These are phyloP conservation scores for Oncorhynchus gorbuscha DNA, from an alignment of 2,113 vertebrate species.

Conservation along the genomic window DNA sequence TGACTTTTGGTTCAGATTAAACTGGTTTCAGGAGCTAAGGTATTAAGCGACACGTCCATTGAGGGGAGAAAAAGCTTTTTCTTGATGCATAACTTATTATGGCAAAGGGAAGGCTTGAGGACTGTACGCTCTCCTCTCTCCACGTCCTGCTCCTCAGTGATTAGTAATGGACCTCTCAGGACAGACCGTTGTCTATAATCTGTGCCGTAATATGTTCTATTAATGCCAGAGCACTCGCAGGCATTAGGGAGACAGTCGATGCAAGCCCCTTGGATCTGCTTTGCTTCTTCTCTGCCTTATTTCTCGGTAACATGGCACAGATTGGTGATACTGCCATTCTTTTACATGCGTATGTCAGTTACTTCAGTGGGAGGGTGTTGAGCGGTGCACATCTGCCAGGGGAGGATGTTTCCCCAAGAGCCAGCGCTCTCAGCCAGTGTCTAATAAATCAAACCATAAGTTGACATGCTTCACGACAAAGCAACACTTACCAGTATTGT, in stretches of 20 bases:
- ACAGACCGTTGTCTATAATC: conserved; percentile 61
- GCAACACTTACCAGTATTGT: conserved; percentile 4
- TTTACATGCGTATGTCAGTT: conserved; percentile 70
- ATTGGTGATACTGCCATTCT: conserved; percentile 65
- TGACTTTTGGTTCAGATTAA: conserved; percentile 76
- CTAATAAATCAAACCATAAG: conserved; percentile 54
- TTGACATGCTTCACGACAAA: conserved; percentile 50
- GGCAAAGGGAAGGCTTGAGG: conserved; percentile 56
- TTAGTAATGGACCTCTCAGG: conserved; percentile 44
- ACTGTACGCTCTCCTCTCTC: conserved; percentile 42
- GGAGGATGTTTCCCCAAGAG: conserved; percentile 60
- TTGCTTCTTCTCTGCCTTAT: conserved; percentile 68
- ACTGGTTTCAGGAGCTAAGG: conserved; percentile 69
- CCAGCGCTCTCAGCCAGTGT: conserved; percentile 36
- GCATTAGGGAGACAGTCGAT: conserved; percentile 65
- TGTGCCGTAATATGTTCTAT: conserved; percentile 72
- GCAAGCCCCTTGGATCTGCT: conserved; percentile 67
- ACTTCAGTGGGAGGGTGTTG: conserved; percentile 63
- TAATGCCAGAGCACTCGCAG: conserved; percentile 69
- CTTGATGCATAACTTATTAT: conserved; percentile 65
- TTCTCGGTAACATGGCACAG: conserved; percentile 61
- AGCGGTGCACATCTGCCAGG: conserved; percentile 63
- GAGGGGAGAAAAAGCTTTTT: conserved; percentile 60
- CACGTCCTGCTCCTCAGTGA: conserved; percentile 57
- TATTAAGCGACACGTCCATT: conserved; percentile 72